phyloP scores from a whole-genome alignment of 2,888 invertebrate genomes.

The Thymelicus acteon region DNA sequence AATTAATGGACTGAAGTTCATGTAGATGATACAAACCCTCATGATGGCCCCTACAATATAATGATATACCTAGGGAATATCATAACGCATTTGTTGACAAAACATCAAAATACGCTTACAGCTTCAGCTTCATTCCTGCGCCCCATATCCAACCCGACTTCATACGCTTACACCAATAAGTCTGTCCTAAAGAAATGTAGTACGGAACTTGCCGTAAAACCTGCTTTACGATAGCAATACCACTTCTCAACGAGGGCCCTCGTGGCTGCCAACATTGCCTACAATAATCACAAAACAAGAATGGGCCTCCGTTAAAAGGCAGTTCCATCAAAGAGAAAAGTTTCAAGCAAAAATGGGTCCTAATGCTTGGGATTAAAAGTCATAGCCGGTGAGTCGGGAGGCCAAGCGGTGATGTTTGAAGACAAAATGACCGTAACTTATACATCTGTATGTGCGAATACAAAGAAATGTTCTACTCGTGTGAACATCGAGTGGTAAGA shows the following conservation, averaged over 20 bases:
- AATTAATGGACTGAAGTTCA: no score
- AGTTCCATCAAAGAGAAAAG: constrained; percentile 24
- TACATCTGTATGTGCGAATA: not conserved
- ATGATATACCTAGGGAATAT: not conserved
- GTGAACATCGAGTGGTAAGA: not conserved
- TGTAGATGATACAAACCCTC: no score
- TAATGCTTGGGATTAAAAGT: constrained; percentile 1
- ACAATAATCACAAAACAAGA: constrained; percentile 35
- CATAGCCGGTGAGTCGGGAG: not conserved
- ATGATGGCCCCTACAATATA: not conserved
- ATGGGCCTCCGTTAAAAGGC: constrained; percentile 27
- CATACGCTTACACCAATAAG: constrained; percentile 60
- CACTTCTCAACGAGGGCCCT: constrained; percentile 47
- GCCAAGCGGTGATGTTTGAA: constrained; percentile 14
- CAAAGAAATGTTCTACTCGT: constrained; percentile 15
- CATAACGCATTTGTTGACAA: not conserved
- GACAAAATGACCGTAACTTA: constrained; percentile 15
- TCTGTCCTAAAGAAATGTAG: constrained; percentile 55
- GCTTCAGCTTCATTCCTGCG: not conserved
- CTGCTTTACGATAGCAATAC: constrained; percentile 65
- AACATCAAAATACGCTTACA: not conserved
- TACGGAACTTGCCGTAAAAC: constrained; percentile 58
- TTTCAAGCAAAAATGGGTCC: constrained; percentile 1
- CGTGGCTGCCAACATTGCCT: constrained; percentile 42
- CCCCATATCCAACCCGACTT: not conserved